A percentile compares a stretch with the other conserved stretches of the same genome.
These are phyloP conservation scores for Athalia circularis DNA, from an alignment of 2,888 invertebrate species.

Conservation along the genomic window DNA sequence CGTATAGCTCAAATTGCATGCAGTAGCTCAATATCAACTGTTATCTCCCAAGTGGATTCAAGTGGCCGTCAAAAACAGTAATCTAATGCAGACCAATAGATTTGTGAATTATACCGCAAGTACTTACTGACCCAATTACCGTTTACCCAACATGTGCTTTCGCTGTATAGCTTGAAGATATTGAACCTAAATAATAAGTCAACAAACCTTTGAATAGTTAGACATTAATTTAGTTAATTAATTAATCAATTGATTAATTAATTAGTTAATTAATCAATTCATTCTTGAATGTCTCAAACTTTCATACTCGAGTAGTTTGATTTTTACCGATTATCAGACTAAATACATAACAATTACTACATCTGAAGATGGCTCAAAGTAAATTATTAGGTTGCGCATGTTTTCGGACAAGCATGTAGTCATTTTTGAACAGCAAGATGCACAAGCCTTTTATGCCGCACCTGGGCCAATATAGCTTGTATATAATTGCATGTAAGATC, in stretches of 20 bases:
- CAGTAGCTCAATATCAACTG: slow-evolving; percentile 37
- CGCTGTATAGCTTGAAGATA: background rate
- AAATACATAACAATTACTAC: background rate
- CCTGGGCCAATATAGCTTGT: slow-evolving; percentile 28
- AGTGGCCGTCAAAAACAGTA: slow-evolving; percentile 39
- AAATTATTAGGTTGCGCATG: slow-evolving; percentile 23
- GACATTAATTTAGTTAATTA: too few species aligned
- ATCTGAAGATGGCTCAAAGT: background rate
- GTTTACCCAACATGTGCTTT: slow-evolving; percentile 4
- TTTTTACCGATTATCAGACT: background rate
- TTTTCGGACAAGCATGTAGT: slow-evolving; percentile 29
- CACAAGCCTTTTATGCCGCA: slow-evolving; percentile 34
- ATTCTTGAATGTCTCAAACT: too few species aligned
- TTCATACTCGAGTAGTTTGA: background rate
- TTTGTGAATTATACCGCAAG: background rate
- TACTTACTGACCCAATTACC: background rate
- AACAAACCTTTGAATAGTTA: background rate
- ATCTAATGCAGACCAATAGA: background rate
- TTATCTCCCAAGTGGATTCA: slow-evolving; percentile 2
- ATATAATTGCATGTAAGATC: slow-evolving; percentile 34
- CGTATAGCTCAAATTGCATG: slow-evolving; percentile 57
- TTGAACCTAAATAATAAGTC: background rate
- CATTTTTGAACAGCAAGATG: slow-evolving; percentile 27
- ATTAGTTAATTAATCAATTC: too few species aligned
- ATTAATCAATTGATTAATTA: too few species aligned